Evolutionary conservation across 2,888 invertebrate genomes (phyloP), one percentile per base, ranked within the genome.

Genomic region (Sceliomorpha sp.): DNA sequence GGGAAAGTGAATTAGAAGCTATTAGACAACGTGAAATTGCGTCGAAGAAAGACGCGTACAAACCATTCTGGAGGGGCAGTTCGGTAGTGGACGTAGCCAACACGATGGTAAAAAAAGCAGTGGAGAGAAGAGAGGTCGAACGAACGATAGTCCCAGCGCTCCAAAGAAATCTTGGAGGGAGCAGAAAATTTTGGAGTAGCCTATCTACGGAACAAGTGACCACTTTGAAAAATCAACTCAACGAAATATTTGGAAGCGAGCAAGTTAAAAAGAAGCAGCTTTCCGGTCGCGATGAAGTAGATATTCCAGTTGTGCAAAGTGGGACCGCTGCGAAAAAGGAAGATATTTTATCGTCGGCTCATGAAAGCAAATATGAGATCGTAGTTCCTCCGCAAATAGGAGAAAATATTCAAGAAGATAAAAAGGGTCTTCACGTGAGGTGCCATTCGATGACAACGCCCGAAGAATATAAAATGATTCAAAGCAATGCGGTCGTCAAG

Each of bases 141-240:
- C 84, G 82, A 42, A 74, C 79, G 6, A 89, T 89, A 70, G 87
- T 90, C 53, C 82, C 89, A 1, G 88, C 89, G 6, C 76, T 91
- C 13, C 89, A 88, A 76, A 90, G 89, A 71, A 89, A 83, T 44
- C 89, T 89, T 17, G 94, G 94, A 5, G 90, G 95, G 7, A 95
- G 95, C 4, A 93, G 92, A 79, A 92, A 93, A 60, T 90, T 96
- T 48, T 95, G 95, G 91, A 95, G 95, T 80, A 95, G 96, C 77
- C 89, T 96, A 34, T 95, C 96, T 0, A 92, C 94, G 88, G 95
- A 96, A 71, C 96, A 96, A 89, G 93, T 96, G 0, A 93, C 92
- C 76, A 93, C 94, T 15, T 89, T 96, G 32, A 95, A 95, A 85
- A 92, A 91, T 75, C 96, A 96, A 83, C 87, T 96, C 0, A 93